Percentiles rank a stretch among this genome's conserved stretches.
phyloP scores from a whole-genome alignment of 53 echinoderm and acorn worm species.

The Paracentrotus lividus region DNA sequence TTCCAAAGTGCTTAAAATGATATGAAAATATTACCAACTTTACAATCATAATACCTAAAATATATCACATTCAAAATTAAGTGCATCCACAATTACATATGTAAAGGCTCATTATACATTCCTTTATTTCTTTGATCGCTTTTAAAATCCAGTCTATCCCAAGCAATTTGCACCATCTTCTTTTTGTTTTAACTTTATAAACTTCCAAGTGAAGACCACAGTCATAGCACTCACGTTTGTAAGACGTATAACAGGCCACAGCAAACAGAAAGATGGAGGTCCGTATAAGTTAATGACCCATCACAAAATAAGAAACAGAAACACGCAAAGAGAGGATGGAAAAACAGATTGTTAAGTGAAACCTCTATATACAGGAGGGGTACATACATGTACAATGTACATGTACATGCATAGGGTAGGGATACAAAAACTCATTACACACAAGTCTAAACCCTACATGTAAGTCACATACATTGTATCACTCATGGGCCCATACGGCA shows the following conservation, averaged over 20 bases:
- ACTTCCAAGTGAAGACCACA: not conserved
- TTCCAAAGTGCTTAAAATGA: not conserved
- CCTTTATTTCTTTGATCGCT: too few relatives aligned
- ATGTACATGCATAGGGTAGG: not conserved
- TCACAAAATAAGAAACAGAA: constrained; percentile 7
- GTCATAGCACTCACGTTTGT: constrained; percentile 47
- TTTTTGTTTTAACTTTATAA: too few relatives aligned
- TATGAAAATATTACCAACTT: not conserved
- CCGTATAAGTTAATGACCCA: constrained; percentile 44
- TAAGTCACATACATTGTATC: too few relatives aligned
- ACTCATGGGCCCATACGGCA: too few relatives aligned
- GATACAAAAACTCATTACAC: not conserved
- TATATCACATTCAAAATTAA: not conserved
- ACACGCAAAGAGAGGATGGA: not conserved
- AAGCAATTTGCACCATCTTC: too few relatives aligned
- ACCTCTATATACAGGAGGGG: not conserved
- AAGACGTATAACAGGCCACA: not conserved
- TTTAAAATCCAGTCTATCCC: too few relatives aligned
- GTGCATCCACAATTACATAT: too few relatives aligned
- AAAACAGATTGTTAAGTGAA: constrained; percentile 35
- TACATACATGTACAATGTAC: not conserved
- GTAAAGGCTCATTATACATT: too few relatives aligned
- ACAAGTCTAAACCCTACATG: too few relatives aligned
- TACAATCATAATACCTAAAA: not conserved
- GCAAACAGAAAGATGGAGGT: constrained; percentile 32